phyloP scores from a whole-genome alignment of 2,113 vertebrate genomes.

The Dipodomys merriami region DNA sequence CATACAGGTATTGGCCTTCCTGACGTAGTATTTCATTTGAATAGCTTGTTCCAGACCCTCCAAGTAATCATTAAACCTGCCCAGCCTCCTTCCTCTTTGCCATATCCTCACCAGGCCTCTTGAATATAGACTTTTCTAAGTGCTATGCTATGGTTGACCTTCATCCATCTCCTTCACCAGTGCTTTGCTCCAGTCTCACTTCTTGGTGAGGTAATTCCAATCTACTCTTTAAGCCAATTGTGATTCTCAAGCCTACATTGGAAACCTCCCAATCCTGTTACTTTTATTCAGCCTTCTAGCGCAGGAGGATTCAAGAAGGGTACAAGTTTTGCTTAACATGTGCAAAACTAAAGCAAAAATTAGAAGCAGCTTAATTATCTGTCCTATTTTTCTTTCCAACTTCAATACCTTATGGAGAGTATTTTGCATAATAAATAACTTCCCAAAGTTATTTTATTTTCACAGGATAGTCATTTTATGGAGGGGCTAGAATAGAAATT shows the following conservation, averaged over 20 bases:
- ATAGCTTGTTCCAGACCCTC: too few species aligned
- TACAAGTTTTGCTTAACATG: slow-evolving; percentile 5
- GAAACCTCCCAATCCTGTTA: neutral
- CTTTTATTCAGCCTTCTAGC: neutral
- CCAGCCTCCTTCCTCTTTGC: neutral
- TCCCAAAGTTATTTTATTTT: slow-evolving; percentile 46
- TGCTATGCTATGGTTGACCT: too few species aligned
- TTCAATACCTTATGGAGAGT: slow-evolving; percentile 48
- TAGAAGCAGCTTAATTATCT: slow-evolving; percentile 35
- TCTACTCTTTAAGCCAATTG: neutral
- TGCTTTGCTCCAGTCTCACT: neutral
- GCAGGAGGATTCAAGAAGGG: neutral
- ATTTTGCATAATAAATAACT: slow-evolving; percentile 47
- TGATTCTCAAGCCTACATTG: neutral
- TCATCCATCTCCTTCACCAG: too few species aligned
- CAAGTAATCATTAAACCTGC: neutral
- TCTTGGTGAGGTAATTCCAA: neutral
- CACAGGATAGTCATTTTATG: slow-evolving; percentile 55
- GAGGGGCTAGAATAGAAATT: slow-evolving; percentile 66
- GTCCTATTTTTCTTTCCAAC: slow-evolving; percentile 62
- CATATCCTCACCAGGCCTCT: neutral
- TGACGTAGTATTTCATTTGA: fast-evolving
- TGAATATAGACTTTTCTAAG: neutral
- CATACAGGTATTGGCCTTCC: fast-evolving
- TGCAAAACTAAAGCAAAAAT: slow-evolving; percentile 50